phyloP scores from a whole-genome alignment of 2,888 invertebrate genomes.

The Lutraria lutraria region DNA sequence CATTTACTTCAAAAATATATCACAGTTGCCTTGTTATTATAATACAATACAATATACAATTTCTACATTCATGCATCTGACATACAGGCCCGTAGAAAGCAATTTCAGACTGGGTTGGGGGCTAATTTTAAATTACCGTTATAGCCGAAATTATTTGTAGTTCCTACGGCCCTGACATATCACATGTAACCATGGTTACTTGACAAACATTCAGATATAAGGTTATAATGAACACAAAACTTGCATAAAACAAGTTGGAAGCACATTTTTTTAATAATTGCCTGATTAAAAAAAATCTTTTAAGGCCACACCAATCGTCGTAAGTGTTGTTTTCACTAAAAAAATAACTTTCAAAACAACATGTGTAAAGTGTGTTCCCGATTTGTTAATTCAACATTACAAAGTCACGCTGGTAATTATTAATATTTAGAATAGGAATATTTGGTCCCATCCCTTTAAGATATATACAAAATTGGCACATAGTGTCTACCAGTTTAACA shows the following conservation, averaged over 20 bases:
- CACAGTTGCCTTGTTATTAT: slow-evolving; percentile 25
- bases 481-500: background rate
- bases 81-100: background rate
- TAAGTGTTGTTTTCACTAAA: background rate
- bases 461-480: background rate
- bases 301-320: background rate
- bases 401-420: background rate
- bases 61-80: background rate
- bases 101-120: no score
- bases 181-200: background rate
- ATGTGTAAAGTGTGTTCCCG: background rate
- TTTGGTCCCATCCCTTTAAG: no score
- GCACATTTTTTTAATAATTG: background rate
- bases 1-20: slow-evolving; percentile 11
- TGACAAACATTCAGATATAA: background rate
- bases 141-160: no score
- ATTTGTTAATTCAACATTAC: background rate
- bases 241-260: background rate
- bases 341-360: no score
- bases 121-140: no score
- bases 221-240: slow-evolving; percentile 5
- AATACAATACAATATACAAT: slow-evolving; percentile 16
- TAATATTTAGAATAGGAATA: background rate
- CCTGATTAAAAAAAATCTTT: background rate
- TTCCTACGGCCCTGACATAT: no score